phyloP scores from a whole-genome alignment of 2,113 vertebrate species.

The Crotophaga sulcirostris region DNA sequence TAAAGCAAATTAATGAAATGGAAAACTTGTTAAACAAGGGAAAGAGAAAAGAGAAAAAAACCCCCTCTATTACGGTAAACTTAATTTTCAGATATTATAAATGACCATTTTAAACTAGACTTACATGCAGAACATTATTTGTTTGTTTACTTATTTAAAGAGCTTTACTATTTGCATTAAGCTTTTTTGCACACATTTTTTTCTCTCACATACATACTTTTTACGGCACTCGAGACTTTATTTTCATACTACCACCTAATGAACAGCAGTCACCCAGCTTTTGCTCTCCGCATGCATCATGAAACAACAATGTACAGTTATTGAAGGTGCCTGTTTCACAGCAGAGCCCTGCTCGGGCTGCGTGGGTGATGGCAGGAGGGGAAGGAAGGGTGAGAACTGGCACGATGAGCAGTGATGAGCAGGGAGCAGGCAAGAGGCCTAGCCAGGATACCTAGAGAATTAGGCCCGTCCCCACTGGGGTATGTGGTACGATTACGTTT shows the following conservation, averaged over 20 bases:
- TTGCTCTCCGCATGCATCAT: accelerated
- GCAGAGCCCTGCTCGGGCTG: accelerated
- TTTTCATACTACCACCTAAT: background rate
- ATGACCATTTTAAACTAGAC: background rate
- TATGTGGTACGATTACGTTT: accelerated
- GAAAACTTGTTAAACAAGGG: background rate
- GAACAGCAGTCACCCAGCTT: background rate
- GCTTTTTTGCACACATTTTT: background rate
- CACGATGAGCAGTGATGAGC: accelerated
- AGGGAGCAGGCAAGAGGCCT: accelerated
- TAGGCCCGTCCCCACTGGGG: accelerated
- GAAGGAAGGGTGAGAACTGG: accelerated
- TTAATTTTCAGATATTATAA: background rate
- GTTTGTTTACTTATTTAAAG: background rate
- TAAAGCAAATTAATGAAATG: background rate
- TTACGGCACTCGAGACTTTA: accelerated
- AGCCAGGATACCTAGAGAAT: background rate
- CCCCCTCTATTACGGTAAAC: background rate
- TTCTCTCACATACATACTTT: background rate
- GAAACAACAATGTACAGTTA: accelerated
- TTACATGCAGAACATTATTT: background rate
- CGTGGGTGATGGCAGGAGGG: background rate
- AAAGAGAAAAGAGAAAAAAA: background rate
- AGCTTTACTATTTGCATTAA: background rate
- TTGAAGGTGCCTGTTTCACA: accelerated